A percentile compares a stretch with the other conserved stretches of the same genome.
Conservation (phyloP, 2,888 invertebrate species). For the Mythimna lalbum region DNA sequence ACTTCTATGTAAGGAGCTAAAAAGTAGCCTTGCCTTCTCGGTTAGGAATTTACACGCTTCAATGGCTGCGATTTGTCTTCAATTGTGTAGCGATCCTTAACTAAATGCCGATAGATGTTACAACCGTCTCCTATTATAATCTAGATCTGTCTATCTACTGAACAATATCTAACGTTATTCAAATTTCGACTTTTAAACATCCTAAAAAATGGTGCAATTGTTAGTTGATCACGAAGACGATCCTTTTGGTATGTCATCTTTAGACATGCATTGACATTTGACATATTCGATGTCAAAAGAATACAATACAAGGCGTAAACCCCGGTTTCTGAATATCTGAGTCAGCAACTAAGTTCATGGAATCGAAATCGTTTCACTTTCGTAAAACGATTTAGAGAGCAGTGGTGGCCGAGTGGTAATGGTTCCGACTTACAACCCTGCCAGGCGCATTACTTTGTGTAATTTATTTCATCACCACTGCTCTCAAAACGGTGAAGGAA, state of each 20-base stretch:
- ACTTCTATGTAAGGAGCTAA: neutral
- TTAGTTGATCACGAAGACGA: conserved; percentile 51
- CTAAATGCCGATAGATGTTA: neutral
- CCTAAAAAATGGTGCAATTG: conserved; percentile 33
- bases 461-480: too few relatives aligned
- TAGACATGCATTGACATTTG: conserved; percentile 16
- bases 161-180: conserved; percentile 13
- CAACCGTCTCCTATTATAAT: conserved; percentile 1
- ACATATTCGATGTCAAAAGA: neutral
- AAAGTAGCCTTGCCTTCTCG: neutral
- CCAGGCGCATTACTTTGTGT: too few relatives aligned
- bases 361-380: too few relatives aligned
- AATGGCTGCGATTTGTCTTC: conserved; percentile 24
- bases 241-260: conserved; percentile 31
- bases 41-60: conserved; percentile 1
- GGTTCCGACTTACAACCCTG: too few relatives aligned
- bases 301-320: too few relatives aligned
- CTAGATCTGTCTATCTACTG: conserved; percentile 11
- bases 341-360: too few relatives aligned
- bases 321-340: too few relatives aligned
- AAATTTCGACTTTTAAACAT: conserved; percentile 46
- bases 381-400: too few relatives aligned
- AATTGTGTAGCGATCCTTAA: conserved; percentile 14
- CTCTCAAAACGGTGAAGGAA: too few relatives aligned
- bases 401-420: too few relatives aligned